These are phyloP conservation scores for Mesorhabditis spiculigera DNA, from an alignment of 2,888 invertebrate genomes.

Conservation along the genomic window DNA sequence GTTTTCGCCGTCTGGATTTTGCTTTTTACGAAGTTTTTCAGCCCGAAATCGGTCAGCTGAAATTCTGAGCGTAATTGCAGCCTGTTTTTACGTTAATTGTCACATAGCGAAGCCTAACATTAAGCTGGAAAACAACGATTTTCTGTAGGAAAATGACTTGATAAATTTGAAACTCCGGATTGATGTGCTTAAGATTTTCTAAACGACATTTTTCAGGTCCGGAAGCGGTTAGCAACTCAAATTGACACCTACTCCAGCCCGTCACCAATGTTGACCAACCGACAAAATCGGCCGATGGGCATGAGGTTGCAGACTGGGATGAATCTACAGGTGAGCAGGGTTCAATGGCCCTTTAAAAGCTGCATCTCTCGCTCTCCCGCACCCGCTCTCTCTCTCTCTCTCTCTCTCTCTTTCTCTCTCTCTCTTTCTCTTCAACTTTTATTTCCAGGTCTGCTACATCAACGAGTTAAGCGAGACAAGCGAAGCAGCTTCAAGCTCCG, in stretches of 20 bases:
- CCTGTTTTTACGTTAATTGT: no score
- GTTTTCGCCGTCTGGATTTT: no score
- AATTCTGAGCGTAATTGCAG: no score
- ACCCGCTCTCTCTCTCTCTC: background rate
- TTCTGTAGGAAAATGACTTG: no score
- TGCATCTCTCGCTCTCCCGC: background rate
- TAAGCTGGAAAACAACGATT: no score
- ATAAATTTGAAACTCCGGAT: no score
- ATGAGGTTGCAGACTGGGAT: constrained; percentile 65
- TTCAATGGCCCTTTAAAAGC: no score
- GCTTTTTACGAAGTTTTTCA: no score
- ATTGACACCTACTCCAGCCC: constrained; percentile 23
- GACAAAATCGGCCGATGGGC: constrained; percentile 37
- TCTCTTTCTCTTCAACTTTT: background rate
- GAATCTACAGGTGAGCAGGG: constrained; percentile 76
- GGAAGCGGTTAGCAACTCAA: constrained; percentile 33
- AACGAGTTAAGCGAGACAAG: constrained; percentile 38
- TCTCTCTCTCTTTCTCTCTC: background rate
- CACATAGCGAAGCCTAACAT: no score
- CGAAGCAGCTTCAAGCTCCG: constrained; percentile 9
- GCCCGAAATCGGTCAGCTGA: no score
- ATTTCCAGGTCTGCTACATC: constrained; percentile 70
- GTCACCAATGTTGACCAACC: constrained; percentile 28
- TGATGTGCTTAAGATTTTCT: no score
- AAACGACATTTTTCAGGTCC: constrained; percentile 22